Evolutionary conservation across 2,113 vertebrate species (phyloP).

Genomic region (Microcebus jonahi): DNA sequence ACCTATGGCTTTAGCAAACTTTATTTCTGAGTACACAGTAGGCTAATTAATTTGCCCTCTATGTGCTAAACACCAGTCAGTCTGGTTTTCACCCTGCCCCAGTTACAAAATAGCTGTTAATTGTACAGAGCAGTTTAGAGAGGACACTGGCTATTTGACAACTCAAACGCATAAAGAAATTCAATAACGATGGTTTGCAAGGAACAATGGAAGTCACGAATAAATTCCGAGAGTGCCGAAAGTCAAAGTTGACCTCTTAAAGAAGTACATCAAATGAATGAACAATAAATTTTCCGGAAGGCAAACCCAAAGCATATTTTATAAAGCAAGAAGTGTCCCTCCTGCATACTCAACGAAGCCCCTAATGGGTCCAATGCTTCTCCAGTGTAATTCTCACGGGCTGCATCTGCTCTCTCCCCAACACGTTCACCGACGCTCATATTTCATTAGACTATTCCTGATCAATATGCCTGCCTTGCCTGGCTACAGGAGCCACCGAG

Average conservation of each 20-base stretch:
- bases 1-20: background rate
- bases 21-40: slow-evolving; percentile 51
- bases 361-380: slow-evolving; percentile 58
- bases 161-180: slow-evolving; percentile 62
- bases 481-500: background rate
- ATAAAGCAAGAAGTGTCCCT: slow-evolving; percentile 67
- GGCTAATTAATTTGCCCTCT: slow-evolving; percentile 31
- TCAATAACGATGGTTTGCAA: slow-evolving; percentile 58
- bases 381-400: slow-evolving; percentile 7
- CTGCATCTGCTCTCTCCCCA: background rate
- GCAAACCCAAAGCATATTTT: slow-evolving; percentile 73
- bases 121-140: slow-evolving; percentile 51
- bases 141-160: slow-evolving; percentile 55
- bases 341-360: slow-evolving; percentile 60
- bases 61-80: slow-evolving; percentile 41
- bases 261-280: slow-evolving; percentile 77
- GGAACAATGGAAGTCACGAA: slow-evolving; percentile 68
- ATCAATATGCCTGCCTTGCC: slow-evolving; percentile 51
- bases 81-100: slow-evolving; percentile 53
- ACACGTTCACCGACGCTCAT: background rate
- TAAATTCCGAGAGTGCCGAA: slow-evolving; percentile 71
- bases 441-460: slow-evolving; percentile 56
- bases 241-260: slow-evolving; percentile 77
- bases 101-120: slow-evolving; percentile 62
- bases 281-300: slow-evolving; percentile 73